Base-by-base conservation (phyloP, 2,888 invertebrate genomes). In the Ectropis crepuscularia region DNA sequence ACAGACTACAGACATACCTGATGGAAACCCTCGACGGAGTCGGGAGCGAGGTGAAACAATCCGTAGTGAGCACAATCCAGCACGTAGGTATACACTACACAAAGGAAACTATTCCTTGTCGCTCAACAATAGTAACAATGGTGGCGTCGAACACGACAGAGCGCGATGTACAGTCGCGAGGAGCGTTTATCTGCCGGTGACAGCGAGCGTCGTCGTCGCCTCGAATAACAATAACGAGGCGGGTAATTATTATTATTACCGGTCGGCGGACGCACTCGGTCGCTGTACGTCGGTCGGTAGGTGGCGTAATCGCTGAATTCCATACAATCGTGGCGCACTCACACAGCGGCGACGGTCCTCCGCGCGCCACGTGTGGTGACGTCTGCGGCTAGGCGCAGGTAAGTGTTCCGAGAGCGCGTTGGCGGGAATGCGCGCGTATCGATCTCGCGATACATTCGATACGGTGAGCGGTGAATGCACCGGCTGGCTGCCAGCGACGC, bases 401-500 rank as follows among this genome's bases (percentile, higher is more conserved):
- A 80, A 78, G 74, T 73, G 75, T 49, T 57, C 65, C 8, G 48
- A 64, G 74, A 74, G 72, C 72, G 80, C 76, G 80, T 78, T 79
- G 82, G 80, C 80, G 79, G 80, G 74, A 77, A 77, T 76, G 76
- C 72, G 76, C 78, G 78, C 79, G 81, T 87, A 89, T 89, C 85
- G 88, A 90, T 89, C 89, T 81, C 77, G 84, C 85, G 88, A 90
- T 90, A 88, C 89, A 89, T 89, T 89, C 85, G 88, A 87, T 85
- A 85, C 83, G 82, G 82, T 75, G 80, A 84, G 83, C 89, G 89
- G 89, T 89, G 87, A 90, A 89, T 85, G 89, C 87, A 88, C 85
- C 83, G 83, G 75, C 74, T 77, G 82, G 77, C 73, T 79, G 72
- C 75, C 76, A 76, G 72, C 68, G 67, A 72, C 84, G 72, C 68